Conservation (phyloP, 2,797 vertebrate species). For the Thalassophryne amazonica region DNA sequence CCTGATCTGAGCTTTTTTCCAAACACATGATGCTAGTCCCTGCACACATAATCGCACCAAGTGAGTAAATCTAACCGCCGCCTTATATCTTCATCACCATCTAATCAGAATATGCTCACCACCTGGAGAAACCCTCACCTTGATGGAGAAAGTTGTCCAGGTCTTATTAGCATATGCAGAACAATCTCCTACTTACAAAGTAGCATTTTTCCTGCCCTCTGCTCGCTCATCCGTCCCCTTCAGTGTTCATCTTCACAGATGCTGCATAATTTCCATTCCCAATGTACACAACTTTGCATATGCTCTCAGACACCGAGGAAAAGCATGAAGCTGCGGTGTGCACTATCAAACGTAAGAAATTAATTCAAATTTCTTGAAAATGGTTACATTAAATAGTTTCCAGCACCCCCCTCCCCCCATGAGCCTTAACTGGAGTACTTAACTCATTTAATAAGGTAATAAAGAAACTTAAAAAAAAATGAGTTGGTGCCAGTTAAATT, state of each 20-base stretch:
- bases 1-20: constrained; percentile 9
- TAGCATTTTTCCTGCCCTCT: constrained; percentile 26
- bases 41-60: constrained; percentile 4
- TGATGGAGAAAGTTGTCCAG: constrained; percentile 42
- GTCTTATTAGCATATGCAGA: constrained; percentile 59
- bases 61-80: constrained; percentile 23
- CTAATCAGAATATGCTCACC: constrained; percentile 23
- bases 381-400: no score
- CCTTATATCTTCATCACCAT: constrained; percentile 37
- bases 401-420: no score
- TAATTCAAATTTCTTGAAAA: no score
- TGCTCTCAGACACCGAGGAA: constrained; percentile 46
- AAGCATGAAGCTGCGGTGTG: not conserved
- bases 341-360: no score
- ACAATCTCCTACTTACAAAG: constrained; percentile 42
- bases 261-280: constrained; percentile 66
- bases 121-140: constrained; percentile 34
- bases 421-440: no score
- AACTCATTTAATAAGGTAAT: no score
- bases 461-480: no score
- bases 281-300: constrained; percentile 80
- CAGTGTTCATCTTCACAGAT: constrained; percentile 46
- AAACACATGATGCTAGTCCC: constrained; percentile 37
- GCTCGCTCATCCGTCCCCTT: constrained; percentile 9
- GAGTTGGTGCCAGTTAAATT: no score